phyloP scores from a whole-genome alignment of 2,797 vertebrate species.

The Pangasius larnaudii region DNA sequence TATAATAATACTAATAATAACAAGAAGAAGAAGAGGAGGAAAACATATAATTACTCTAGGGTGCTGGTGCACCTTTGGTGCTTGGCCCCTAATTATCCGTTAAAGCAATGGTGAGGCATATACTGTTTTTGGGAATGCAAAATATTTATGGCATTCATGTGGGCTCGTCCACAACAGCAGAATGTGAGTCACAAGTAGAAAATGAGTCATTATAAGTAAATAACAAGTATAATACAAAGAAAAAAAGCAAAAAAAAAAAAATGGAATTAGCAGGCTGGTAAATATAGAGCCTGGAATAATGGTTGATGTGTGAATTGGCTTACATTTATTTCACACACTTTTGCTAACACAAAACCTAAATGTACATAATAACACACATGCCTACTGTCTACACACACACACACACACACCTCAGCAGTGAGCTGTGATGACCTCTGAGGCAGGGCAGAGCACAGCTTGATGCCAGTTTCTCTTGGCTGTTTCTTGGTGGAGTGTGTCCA shows the following conservation, averaged over 20 bases:
- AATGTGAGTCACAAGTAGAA: neutral
- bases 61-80: neutral
- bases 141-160: neutral
- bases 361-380: neutral
- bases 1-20: too few relatives aligned
- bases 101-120: neutral
- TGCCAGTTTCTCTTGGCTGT: conserved; percentile 57
- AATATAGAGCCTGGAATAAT: neutral
- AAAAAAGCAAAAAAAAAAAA: neutral
- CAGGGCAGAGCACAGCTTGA: conserved; percentile 54
- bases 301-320: neutral
- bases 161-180: neutral
- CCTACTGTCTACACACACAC: neutral
- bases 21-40: neutral
- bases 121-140: neutral
- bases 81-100: neutral
- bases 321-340: conserved; percentile 9
- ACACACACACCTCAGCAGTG: conserved; percentile 27
- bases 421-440: conserved; percentile 45
- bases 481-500: conserved; percentile 45
- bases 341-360: neutral
- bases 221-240: neutral
- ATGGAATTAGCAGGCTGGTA: neutral
- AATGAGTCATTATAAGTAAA: neutral
- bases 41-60: neutral